phyloP scores from a whole-genome alignment of 2,888 invertebrate species.

The Xanthostigma xanthostigma region DNA sequence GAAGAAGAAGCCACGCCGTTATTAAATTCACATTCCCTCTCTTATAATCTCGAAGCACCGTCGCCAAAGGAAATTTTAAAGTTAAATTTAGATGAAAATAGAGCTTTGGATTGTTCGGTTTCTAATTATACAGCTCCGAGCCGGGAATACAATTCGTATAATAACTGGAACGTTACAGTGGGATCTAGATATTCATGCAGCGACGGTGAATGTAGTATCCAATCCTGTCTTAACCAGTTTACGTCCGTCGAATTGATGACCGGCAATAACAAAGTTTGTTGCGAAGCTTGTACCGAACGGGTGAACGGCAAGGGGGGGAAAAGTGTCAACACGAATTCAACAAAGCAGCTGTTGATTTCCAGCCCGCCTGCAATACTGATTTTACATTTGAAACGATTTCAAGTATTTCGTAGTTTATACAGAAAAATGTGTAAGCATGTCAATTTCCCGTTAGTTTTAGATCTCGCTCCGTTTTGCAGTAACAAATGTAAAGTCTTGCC shows the following conservation, averaged over 20 bases:
- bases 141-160: too few species aligned
- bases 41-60: too few species aligned
- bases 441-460: conserved; percentile 70
- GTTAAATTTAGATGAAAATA: too few species aligned
- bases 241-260: conserved; percentile 81
- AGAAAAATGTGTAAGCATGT: conserved; percentile 73
- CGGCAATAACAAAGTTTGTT: conserved; percentile 85
- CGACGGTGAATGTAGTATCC: conserved; percentile 69
- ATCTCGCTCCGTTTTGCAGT: conserved; percentile 84
- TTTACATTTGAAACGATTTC: conserved; percentile 89
- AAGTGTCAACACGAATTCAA: conserved; percentile 65
- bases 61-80: too few species aligned
- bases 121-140: too few species aligned
- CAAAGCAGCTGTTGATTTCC: conserved; percentile 74
- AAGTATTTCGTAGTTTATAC: conserved; percentile 36
- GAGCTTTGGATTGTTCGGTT: too few species aligned
- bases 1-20: neutral
- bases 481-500: conserved; percentile 42
- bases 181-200: conserved; percentile 55
- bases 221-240: conserved; percentile 84
- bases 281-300: conserved; percentile 75
- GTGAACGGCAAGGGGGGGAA: conserved; percentile 52
- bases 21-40: too few species aligned
- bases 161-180: conserved; percentile 35
- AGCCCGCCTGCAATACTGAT: conserved; percentile 89